Evolutionary conservation across 2,113 vertebrate species (phyloP).

Genomic region (Sorex araneus): DNA sequence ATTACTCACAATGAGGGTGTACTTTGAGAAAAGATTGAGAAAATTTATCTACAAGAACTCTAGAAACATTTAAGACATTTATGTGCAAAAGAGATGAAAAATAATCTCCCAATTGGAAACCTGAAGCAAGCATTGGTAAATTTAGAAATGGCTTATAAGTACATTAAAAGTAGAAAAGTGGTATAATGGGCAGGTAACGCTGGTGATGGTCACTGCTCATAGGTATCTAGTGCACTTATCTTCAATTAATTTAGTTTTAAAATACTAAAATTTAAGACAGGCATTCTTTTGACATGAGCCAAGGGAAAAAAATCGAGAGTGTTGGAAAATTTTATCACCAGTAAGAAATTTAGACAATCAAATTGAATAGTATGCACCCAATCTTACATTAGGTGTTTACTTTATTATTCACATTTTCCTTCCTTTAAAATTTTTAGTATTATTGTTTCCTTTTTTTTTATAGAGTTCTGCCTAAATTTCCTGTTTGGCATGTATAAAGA

Average conservation of each 20-base stretch:
- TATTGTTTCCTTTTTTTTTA: constrained; percentile 29
- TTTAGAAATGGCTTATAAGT: constrained; percentile 53
- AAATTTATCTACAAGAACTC: constrained; percentile 28
- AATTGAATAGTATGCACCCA: background rate
- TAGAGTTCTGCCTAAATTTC: constrained; percentile 16
- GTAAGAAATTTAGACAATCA: constrained; percentile 11
- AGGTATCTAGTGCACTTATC: background rate
- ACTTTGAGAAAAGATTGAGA: constrained; percentile 7
- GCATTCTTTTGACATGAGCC: too few species aligned
- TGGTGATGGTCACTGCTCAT: constrained; percentile 18
- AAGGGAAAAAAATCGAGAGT: background rate
- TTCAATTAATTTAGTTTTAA: background rate
- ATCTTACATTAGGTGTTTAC: background rate
- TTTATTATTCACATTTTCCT: background rate
- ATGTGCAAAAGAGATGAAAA: constrained; percentile 42
- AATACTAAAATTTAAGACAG: background rate
- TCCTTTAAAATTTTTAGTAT: background rate
- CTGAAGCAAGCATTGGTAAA: constrained; percentile 50
- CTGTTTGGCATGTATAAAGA: constrained; percentile 59
- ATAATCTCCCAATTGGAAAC: background rate
- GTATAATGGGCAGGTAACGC: background rate
- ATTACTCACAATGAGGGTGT: constrained; percentile 8
- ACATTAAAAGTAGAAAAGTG: constrained; percentile 20
- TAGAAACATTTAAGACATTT: background rate
- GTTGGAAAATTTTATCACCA: background rate